These are phyloP conservation scores for Cotesia vestalis DNA, from an alignment of 1,140 invertebrate genomes.

Conservation along the genomic window DNA sequence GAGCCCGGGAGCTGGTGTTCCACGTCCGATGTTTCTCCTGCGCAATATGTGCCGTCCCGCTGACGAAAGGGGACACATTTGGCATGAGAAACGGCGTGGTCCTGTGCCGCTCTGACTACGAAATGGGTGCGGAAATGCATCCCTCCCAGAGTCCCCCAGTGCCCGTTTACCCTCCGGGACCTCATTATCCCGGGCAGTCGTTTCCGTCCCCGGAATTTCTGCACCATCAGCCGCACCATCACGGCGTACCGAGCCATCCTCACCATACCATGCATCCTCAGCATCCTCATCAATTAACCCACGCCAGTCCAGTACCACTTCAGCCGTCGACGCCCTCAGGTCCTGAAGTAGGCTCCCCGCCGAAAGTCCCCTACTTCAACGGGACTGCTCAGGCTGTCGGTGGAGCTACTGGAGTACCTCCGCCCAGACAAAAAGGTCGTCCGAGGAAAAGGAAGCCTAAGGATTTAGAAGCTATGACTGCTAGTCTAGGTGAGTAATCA, in stretches of 20 bases:
- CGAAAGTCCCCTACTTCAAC: slow-evolving; percentile 77
- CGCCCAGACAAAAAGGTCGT: slow-evolving; percentile 87
- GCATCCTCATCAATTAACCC: slow-evolving; percentile 56
- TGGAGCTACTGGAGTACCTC: slow-evolving; percentile 62
- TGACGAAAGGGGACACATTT: slow-evolving; percentile 93
- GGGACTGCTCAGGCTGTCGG: slow-evolving; percentile 71
- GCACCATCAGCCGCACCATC: slow-evolving; percentile 60
- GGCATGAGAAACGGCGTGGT: slow-evolving; percentile 87
- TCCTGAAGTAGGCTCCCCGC: slow-evolving; percentile 56
- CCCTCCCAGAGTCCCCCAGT: slow-evolving; percentile 71
- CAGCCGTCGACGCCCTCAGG: slow-evolving; percentile 57
- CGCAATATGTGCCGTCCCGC: slow-evolving; percentile 83
- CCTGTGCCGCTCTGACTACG: slow-evolving; percentile 85
- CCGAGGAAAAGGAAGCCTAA: slow-evolving; percentile 91
- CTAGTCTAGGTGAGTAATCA: slow-evolving; percentile 77
- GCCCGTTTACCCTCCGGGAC: slow-evolving; percentile 65
- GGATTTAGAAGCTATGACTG: slow-evolving; percentile 84
- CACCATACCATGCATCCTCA: slow-evolving; percentile 66
- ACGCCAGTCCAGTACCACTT: slow-evolving; percentile 60
- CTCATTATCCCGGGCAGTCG: slow-evolving; percentile 66
- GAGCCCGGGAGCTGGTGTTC: slow-evolving; percentile 90
- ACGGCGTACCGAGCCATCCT: slow-evolving; percentile 49
- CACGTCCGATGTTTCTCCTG: slow-evolving; percentile 96
- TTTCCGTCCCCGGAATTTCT: slow-evolving; percentile 69
- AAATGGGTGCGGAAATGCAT: slow-evolving; percentile 73